phyloP scores from a whole-genome alignment of 2,888 invertebrate species.

The Sarcophaga caerulescens region DNA sequence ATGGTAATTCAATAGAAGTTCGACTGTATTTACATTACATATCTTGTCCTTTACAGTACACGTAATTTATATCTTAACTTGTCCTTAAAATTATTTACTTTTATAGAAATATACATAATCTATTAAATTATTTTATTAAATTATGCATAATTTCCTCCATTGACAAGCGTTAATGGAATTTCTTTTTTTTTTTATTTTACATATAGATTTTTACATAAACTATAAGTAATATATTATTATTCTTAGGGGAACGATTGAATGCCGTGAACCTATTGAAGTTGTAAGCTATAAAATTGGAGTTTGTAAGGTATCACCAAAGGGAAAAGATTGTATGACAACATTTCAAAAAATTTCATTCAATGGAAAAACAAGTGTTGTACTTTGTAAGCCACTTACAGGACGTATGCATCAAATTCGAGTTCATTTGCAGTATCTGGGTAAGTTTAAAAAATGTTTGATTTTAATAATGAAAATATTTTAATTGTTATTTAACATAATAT shows the following conservation, averaged over 20 bases:
- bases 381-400: constrained; percentile 97
- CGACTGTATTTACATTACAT: too few relatives aligned
- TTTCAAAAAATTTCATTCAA: constrained; percentile 95
- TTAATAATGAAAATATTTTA: not conserved
- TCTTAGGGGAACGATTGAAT: constrained; percentile 89
- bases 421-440: constrained; percentile 98
- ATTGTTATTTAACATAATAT: too few relatives aligned
- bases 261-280: constrained; percentile 94
- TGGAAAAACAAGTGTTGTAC: constrained; percentile 94
- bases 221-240: not conserved
- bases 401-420: constrained; percentile 99
- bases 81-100: too few relatives aligned
- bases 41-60: too few relatives aligned
- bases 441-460: constrained; percentile 1
- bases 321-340: constrained; percentile 95
- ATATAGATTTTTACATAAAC: too few relatives aligned
- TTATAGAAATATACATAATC: not conserved
- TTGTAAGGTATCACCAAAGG: constrained; percentile 95
- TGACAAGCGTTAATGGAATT: too few relatives aligned
- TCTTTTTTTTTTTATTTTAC: too few relatives aligned
- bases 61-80: too few relatives aligned
- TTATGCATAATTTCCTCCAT: constrained; percentile 4
- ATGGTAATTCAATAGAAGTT: too few relatives aligned
- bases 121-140: constrained; percentile 50
- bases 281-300: constrained; percentile 98